A percentile compares a stretch with the other conserved stretches of the same genome.
phyloP scores from a whole-genome alignment of 2,113 vertebrate genomes.

The Neotoma lepida region DNA sequence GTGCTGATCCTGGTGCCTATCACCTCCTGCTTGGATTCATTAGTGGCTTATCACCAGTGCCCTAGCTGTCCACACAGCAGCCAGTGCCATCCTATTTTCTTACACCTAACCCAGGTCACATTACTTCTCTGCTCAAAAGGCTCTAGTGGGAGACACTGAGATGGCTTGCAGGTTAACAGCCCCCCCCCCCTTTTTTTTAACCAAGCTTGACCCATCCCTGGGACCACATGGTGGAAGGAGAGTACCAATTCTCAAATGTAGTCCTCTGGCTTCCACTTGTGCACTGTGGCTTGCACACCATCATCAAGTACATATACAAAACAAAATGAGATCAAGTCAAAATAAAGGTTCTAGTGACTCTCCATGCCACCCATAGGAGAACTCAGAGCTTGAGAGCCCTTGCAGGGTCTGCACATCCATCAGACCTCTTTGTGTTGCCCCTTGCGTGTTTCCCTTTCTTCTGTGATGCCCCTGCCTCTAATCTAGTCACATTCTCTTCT shows the following conservation, averaged over 20 bases:
- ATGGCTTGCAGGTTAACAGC: background rate
- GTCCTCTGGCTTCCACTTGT: background rate
- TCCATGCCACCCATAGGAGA: background rate
- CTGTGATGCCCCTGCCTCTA: background rate
- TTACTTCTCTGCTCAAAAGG: background rate
- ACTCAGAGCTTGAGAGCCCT: background rate
- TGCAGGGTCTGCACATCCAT: background rate
- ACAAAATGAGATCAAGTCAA: background rate
- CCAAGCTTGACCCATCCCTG: background rate
- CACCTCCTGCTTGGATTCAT: background rate
- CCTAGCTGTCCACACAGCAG: background rate
- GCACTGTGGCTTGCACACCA: background rate
- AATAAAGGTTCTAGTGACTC: background rate
- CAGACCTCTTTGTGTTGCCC: background rate
- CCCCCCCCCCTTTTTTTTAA: no score
- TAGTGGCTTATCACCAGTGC: background rate
- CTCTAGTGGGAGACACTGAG: background rate
- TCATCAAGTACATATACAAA: background rate
- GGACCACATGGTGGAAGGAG: background rate
- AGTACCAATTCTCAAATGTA: background rate
- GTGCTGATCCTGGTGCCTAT: background rate
- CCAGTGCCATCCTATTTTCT: background rate
- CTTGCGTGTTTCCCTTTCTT: background rate
- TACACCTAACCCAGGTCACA: background rate
- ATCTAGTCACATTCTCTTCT: background rate